phyloP scores from a whole-genome alignment of 1,140 invertebrate species.

The Achatina immaculata region DNA sequence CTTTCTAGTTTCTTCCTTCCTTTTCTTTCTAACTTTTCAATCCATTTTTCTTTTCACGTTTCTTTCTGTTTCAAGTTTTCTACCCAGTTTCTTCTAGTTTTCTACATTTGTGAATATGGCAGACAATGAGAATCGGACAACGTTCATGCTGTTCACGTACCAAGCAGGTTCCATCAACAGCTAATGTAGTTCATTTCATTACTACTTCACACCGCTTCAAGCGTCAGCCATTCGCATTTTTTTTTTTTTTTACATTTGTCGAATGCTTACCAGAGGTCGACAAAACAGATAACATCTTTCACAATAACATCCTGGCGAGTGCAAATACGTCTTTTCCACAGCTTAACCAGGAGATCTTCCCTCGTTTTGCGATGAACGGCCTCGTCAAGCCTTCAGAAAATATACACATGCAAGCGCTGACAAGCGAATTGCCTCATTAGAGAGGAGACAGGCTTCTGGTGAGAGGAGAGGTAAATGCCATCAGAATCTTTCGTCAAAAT shows the following conservation, averaged over 20 bases:
- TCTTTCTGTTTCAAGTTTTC: too few relatives aligned
- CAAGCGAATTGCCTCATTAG: constrained; percentile 16
- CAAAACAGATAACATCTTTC: not conserved
- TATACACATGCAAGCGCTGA: constrained; percentile 3
- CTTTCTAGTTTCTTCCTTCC: too few relatives aligned
- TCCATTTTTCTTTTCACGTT: too few relatives aligned
- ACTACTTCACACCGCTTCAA: too few relatives aligned
- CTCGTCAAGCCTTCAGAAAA: not conserved
- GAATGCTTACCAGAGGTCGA: not conserved
- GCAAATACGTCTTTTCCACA: not conserved
- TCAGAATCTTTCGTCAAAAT: not conserved
- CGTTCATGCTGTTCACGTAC: too few relatives aligned
- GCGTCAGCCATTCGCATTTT: not conserved
- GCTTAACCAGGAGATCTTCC: not conserved
- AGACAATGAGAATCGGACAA: too few relatives aligned
- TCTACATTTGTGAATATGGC: too few relatives aligned
- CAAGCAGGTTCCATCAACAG: too few relatives aligned
- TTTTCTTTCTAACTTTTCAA: too few relatives aligned
- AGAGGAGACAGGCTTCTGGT: not conserved
- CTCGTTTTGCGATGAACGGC: not conserved
- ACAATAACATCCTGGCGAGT: not conserved
- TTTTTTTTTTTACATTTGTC: not conserved
- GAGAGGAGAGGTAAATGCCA: not conserved
- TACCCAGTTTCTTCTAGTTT: too few relatives aligned
- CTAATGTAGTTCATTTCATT: too few relatives aligned